A percentile compares a stretch with the other conserved stretches of the same genome.
Evolutionary conservation across 2,113 vertebrate species (phyloP).

Genomic region (Brachionichthys hirsutus): DNA sequence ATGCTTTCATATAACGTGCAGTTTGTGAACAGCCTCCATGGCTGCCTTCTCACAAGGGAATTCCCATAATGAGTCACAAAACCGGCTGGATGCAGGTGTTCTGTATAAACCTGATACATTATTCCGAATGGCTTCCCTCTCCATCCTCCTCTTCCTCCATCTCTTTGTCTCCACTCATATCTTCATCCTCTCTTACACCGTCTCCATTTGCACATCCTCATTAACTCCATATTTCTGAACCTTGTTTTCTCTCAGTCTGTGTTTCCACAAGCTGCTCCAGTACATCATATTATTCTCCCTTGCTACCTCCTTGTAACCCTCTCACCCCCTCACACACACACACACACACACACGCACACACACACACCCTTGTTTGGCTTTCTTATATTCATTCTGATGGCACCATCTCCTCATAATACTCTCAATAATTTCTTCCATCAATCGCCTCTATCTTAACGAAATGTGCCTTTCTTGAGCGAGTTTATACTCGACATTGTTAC

Average conservation of each 20-base stretch:
- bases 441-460: neutral
- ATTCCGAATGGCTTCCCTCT: constrained; percentile 45
- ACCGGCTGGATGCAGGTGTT: constrained; percentile 63
- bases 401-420: neutral
- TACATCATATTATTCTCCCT: constrained; percentile 4
- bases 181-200: constrained; percentile 4
- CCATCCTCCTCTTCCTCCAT: constrained; percentile 15
- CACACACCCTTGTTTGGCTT: constrained; percentile 1
- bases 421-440: too few species aligned
- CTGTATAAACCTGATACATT: constrained; percentile 39
- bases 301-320: constrained; percentile 1
- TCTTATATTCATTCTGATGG: neutral
- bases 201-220: constrained; percentile 31
- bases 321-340: neutral
- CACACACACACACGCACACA: too few species aligned
- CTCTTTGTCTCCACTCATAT: constrained; percentile 29
- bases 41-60: constrained; percentile 34
- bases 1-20: neutral
- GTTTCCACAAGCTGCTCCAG: constrained; percentile 9
- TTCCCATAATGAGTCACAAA: constrained; percentile 46
- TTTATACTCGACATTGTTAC: constrained; percentile 65
- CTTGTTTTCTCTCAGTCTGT: constrained; percentile 12
- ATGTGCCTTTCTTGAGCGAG: too few species aligned
- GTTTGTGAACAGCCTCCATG: neutral
- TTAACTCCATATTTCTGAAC: constrained; percentile 24